These are phyloP conservation scores for Drosophila vallismaia DNA, from an alignment of 2,888 invertebrate species.

Conservation along the genomic window DNA sequence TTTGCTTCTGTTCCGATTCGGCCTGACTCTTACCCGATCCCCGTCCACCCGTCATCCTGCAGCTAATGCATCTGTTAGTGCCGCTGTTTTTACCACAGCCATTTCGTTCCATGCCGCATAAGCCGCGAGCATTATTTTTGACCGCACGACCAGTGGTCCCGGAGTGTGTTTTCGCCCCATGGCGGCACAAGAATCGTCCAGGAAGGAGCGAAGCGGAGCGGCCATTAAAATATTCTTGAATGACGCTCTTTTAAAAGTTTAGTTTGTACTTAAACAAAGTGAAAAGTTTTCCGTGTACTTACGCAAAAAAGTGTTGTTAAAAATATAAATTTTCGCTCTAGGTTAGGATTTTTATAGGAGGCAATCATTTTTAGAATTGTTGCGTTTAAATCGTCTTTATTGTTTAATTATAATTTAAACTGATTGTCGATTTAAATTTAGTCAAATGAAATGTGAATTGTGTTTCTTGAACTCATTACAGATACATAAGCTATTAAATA, in stretches of 20 bases:
- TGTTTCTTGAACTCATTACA: too few species aligned
- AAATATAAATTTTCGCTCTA: not conserved
- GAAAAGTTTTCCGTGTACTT: conserved; percentile 17
- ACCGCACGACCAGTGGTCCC: conserved; percentile 39
- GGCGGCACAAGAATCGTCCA: conserved; percentile 30
- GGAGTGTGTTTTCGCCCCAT: conserved; percentile 27
- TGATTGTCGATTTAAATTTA: too few species aligned
- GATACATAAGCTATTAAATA: too few species aligned
- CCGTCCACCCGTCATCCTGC: conserved; percentile 17
- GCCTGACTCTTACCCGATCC: not conserved
- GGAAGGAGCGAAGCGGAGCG: conserved; percentile 20
- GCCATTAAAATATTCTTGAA: conserved; percentile 10
- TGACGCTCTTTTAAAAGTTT: conserved; percentile 10
- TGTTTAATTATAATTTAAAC: not conserved
- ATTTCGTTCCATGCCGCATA: conserved; percentile 40
- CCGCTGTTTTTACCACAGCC: conserved; percentile 44
- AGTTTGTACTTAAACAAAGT: conserved; percentile 22
- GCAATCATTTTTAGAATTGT: not conserved
- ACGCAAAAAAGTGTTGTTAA: not conserved
- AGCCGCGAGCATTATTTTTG: conserved; percentile 43
- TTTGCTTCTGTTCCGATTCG: not conserved
- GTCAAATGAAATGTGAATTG: too few species aligned
- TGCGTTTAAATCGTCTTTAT: too few species aligned
- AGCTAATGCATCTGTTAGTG: conserved; percentile 47
- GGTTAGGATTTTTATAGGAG: not conserved